phyloP scores from a whole-genome alignment of 2,113 vertebrate genomes.

The Stomatorhinus ivindoensis region DNA sequence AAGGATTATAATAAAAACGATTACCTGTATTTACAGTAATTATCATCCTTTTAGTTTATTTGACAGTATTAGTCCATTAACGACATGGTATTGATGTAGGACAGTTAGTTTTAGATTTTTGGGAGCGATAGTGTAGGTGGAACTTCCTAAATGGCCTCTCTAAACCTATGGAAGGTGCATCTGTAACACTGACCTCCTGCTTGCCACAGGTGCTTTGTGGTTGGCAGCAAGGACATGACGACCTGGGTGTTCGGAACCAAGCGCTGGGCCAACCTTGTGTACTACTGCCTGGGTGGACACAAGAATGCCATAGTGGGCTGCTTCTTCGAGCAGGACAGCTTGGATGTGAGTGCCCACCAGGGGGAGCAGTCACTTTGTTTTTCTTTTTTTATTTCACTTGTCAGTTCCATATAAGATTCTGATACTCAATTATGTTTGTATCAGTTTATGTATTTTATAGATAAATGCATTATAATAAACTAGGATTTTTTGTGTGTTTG shows the following conservation, averaged over 20 bases:
- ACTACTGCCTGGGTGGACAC: conserved; percentile 87
- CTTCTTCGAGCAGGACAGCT: conserved; percentile 85
- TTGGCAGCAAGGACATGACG: conserved; percentile 93
- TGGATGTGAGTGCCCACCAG: conserved; percentile 74
- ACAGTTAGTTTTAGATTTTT: neutral
- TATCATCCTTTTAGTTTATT: neutral
- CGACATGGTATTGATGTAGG: neutral
- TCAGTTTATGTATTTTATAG: neutral
- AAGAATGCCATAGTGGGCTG: conserved; percentile 84
- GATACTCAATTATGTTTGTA: neutral
- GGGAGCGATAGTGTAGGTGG: neutral
- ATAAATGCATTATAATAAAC: neutral
- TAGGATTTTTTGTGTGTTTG: neutral
- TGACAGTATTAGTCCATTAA: neutral
- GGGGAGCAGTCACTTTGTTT: neutral
- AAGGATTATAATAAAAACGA: too few relatives aligned
- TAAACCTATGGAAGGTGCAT: neutral
- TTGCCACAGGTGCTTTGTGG: conserved; percentile 76
- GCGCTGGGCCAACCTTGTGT: conserved; percentile 90
- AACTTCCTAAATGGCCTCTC: neutral
- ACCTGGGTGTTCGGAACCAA: conserved; percentile 95
- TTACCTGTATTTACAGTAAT: too few relatives aligned
- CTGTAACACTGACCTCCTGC: neutral
- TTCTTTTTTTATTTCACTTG: neutral
- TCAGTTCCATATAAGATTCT: too few relatives aligned